Evolutionary conservation across 2,888 invertebrate species (phyloP), one percentile per base, ranked within the genome.

Genomic region (Pomacea canaliculata): DNA sequence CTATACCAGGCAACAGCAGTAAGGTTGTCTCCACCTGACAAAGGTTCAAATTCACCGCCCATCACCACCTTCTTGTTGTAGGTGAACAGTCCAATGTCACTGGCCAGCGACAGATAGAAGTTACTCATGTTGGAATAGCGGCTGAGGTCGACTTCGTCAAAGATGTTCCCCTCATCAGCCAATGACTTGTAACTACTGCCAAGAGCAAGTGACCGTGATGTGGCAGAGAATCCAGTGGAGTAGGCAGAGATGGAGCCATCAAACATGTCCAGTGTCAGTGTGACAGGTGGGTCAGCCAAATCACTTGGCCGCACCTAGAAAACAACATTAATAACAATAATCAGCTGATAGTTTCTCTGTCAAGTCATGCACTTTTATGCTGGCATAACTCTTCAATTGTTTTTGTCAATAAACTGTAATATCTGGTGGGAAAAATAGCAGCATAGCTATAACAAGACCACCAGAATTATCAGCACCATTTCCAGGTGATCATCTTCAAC

Each of bases 1-100:
- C 95, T 96, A 90, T 95, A 95, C 93, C 94, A 94, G 0, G 94
- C 94, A 0, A 79, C 80, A 0, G 76, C 79, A 12, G 51, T 75
- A n/a, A 68, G 69, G 23, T 66, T 69, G 13, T 69, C 76, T n/a
- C 27, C 13, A 12, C n/a, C 69, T 18, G 69, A 62, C 23, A 78
- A 71, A 3, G 81, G 63, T 12, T 82, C 71, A 73, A 88, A 85
- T 19, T 82, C 81, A 27, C 71, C 77, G 8, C 88, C 91, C 18
- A 90, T 83, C 65, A 91, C 85, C 75, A 88, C 88, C 62, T 86
- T 85, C 77, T 86, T 85, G 78, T 90, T 91, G 79, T 88, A 91
- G 16, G 86, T 81, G 3, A 87, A 86, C n/a, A 90, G 79, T 65
- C 90, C 89, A 3, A 85, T 60, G 5, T 84, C 79, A 7, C 76